phyloP scores from a whole-genome alignment of 2,888 invertebrate genomes.

The Drosophila percnosoma region DNA sequence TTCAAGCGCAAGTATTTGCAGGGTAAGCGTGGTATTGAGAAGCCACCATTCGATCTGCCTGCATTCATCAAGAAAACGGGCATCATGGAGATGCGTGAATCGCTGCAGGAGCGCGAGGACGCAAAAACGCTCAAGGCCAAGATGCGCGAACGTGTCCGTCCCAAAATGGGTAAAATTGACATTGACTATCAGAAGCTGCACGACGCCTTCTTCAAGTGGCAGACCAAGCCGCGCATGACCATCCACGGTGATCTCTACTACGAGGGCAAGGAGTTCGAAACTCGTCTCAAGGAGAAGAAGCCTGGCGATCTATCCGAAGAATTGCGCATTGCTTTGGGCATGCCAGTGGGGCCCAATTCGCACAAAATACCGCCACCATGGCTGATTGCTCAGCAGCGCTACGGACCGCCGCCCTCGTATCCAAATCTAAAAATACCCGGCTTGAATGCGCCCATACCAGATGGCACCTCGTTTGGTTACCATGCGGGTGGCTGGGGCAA shows the following conservation, averaged over 20 bases:
- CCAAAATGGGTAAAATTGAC: slow-evolving; percentile 99
- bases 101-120: slow-evolving; percentile 98
- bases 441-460: slow-evolving; percentile 98
- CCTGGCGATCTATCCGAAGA: slow-evolving; percentile 99
- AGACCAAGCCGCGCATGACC: slow-evolving; percentile 99
- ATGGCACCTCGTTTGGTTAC: slow-evolving; percentile 98
- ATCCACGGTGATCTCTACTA: slow-evolving; percentile 99
- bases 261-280: slow-evolving; percentile 99
- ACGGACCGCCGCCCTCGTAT: slow-evolving; percentile 99
- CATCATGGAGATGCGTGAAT: slow-evolving; percentile 99
- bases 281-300: slow-evolving; percentile 98
- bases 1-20: slow-evolving; percentile 98
- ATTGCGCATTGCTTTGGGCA: slow-evolving; percentile 97
- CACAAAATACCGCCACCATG: slow-evolving; percentile 97
- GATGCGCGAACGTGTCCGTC: slow-evolving; percentile 98
- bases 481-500: slow-evolving; percentile 99
- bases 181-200: slow-evolving; percentile 99
- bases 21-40: slow-evolving; percentile 99
- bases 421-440: slow-evolving; percentile 99
- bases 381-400: slow-evolving; percentile 90
- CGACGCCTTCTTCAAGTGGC: slow-evolving; percentile 99
- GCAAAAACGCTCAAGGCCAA: slow-evolving; percentile 97
- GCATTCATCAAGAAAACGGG: slow-evolving; percentile 99
- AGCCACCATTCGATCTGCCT: slow-evolving; percentile 98
- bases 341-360: slow-evolving; percentile 98